phyloP scores from a whole-genome alignment of 1,140 invertebrate genomes.

The Cyphomyrmex costatus region DNA sequence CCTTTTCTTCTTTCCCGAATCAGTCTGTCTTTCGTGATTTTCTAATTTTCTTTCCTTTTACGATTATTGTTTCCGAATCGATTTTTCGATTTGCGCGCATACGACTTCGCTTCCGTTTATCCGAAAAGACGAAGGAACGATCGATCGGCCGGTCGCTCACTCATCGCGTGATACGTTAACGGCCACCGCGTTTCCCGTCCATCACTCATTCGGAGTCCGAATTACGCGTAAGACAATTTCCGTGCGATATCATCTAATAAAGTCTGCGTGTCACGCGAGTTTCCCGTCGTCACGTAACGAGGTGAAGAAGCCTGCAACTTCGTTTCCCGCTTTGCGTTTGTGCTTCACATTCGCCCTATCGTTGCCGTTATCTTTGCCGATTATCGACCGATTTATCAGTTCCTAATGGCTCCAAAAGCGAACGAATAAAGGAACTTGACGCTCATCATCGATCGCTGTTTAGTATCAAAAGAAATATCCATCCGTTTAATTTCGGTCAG shows the following conservation, averaged over 20 bases:
- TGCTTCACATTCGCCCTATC: background rate
- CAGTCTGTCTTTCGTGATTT: background rate
- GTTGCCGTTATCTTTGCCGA: background rate
- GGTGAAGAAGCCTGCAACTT: background rate
- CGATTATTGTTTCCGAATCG: background rate
- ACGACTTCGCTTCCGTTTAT: background rate
- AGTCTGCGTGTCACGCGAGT: slow-evolving; percentile 33
- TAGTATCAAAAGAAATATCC: background rate
- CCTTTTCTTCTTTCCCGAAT: background rate
- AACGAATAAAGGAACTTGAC: background rate
- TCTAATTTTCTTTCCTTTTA: background rate
- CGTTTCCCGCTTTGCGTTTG: background rate
- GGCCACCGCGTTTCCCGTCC: slow-evolving; percentile 18
- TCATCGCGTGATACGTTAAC: slow-evolving; percentile 24
- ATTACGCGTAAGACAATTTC: slow-evolving; percentile 45
- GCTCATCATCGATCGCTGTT: background rate
- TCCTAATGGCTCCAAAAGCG: background rate
- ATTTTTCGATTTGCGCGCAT: background rate
- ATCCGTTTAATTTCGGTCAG: background rate
- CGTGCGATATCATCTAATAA: slow-evolving; percentile 42
- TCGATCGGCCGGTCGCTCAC: slow-evolving; percentile 26
- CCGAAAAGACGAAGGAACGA: slow-evolving; percentile 15
- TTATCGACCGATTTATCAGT: background rate
- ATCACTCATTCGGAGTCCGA: slow-evolving; percentile 30
- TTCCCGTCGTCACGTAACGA: slow-evolving; percentile 2